Evolutionary conservation across 1,140 invertebrate species (phyloP).

Genomic region (Drosophila persimilis): DNA sequence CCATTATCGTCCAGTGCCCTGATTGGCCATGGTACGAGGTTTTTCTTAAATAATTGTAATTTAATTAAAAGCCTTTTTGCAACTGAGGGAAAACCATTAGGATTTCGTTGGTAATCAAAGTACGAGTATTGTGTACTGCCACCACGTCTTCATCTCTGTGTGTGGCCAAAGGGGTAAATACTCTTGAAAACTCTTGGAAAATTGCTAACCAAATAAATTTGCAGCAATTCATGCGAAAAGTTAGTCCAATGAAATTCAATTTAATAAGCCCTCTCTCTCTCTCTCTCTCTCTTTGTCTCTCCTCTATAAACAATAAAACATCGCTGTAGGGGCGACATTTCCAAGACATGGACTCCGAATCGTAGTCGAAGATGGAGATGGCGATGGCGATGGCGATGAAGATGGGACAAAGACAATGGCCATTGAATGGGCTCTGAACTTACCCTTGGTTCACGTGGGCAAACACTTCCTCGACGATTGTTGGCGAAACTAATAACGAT

Average conservation of each 20-base stretch:
- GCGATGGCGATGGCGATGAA: no score
- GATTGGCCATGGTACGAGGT: slow-evolving; percentile 1
- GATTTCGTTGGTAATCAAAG: slow-evolving; percentile 5
- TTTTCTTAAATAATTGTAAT: slow-evolving; percentile 39
- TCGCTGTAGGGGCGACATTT: slow-evolving; percentile 34
- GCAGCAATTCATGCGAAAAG: slow-evolving; percentile 59
- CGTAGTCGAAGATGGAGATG: background rate
- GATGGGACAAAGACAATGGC: slow-evolving; percentile 53
- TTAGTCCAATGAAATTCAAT: slow-evolving; percentile 61
- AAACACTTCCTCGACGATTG: slow-evolving; percentile 76
- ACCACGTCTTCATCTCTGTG: background rate
- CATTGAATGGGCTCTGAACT: slow-evolving; percentile 49
- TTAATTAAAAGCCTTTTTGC: slow-evolving; percentile 46
- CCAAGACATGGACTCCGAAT: background rate
- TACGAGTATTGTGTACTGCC: no score
- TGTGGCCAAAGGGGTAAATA: slow-evolving; percentile 20
- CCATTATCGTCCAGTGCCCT: background rate
- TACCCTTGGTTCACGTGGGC: slow-evolving; percentile 72
- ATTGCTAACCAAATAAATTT: slow-evolving; percentile 60
- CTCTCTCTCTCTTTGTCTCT: background rate
- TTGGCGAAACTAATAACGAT: slow-evolving; percentile 82
- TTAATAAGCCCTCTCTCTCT: slow-evolving; percentile 42
- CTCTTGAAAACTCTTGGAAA: slow-evolving; percentile 33
- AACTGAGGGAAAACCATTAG: slow-evolving; percentile 14
- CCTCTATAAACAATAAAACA: slow-evolving; percentile 48